These are phyloP conservation scores for Tenthredo mesomela DNA, from an alignment of 2,888 invertebrate genomes.

Conservation along the genomic window DNA sequence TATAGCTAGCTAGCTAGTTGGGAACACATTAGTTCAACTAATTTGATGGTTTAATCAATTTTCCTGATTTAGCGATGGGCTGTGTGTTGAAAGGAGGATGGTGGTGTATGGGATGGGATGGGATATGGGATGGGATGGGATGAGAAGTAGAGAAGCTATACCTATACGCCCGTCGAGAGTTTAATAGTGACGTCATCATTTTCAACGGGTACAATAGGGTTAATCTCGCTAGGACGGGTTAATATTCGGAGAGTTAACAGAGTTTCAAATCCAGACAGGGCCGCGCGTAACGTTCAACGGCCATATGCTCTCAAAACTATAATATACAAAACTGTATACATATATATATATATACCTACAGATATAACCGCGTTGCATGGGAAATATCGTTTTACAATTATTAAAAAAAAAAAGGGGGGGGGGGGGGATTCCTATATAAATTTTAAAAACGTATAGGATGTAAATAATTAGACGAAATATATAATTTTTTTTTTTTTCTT, in stretches of 20 bases:
- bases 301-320: neutral
- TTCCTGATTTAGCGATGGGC: slow-evolving; percentile 65
- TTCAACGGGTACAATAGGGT: slow-evolving; percentile 76
- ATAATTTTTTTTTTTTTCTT: no score
- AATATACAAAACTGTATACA: no score
- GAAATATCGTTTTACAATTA: no score
- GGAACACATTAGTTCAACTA: slow-evolving; percentile 75
- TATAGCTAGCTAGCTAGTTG: neutral
- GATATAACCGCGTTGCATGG: no score
- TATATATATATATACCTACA: no score
- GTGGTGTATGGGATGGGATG: neutral
- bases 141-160: neutral
- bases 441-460: no score
- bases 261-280: slow-evolving; percentile 76
- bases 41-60: slow-evolving; percentile 78
- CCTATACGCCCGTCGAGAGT: slow-evolving; percentile 71
- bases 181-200: slow-evolving; percentile 78
- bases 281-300: slow-evolving; percentile 55
- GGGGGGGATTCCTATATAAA: no score
- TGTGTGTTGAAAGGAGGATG: neutral
- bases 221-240: slow-evolving; percentile 77
- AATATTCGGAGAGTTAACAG: slow-evolving; percentile 77
- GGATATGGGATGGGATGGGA: neutral
- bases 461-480: no score
- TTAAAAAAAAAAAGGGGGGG: no score